Base-by-base conservation (phyloP, 2,797 vertebrate species). In the Onychomys leucogaster region DNA sequence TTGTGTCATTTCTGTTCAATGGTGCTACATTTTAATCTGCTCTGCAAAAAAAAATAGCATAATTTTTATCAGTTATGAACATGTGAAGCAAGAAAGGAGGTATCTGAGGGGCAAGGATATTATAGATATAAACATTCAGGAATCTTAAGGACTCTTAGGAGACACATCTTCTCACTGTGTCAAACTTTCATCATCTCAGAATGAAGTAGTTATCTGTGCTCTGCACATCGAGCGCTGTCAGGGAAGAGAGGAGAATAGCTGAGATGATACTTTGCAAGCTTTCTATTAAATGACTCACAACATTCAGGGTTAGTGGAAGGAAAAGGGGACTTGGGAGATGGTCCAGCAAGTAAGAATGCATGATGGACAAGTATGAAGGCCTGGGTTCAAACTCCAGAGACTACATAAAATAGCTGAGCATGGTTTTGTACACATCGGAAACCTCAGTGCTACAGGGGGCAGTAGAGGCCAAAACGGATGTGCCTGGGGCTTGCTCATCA, bases 51-150 rank as follows among this genome's bases (percentile, higher is more conserved):
- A 55, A 55, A 75, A 57, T 57, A 87, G 63, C 46, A 13, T 82
- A 92, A 69, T 91, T 73, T n/a, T n/a, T 81, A 91, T 82, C 32
- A 87, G 17, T 80, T 86, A 49, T 16, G 21, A 94, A 67, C 32
- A 86, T 37, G 11, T 41, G 37, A 80, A 65, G 27, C n/a, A 80
- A 84, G 41, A 96, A 46, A 87, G 14, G 17, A 95, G 12, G 57
- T 94, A 82, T 87, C 43, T 63, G 21, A 83, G 27, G 80, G 19
- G 9, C 86, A 90, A 49, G 49, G 61, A 65, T 46, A 6, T 61
- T 86, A 63, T 27, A 73, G 41, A 55, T 77, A 34, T 6, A 17
- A 84, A 82, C 8, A 86, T n/a, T 63, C 21, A 80, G 43, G 23
- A 75, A n/a, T 4, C n/a, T 41, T 21, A 27, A 46, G 5, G 67